Evolutionary conservation across 92 coral and sea anemone genomes (phyloP).

Genomic region (Micromussa lordhowensis): DNA sequence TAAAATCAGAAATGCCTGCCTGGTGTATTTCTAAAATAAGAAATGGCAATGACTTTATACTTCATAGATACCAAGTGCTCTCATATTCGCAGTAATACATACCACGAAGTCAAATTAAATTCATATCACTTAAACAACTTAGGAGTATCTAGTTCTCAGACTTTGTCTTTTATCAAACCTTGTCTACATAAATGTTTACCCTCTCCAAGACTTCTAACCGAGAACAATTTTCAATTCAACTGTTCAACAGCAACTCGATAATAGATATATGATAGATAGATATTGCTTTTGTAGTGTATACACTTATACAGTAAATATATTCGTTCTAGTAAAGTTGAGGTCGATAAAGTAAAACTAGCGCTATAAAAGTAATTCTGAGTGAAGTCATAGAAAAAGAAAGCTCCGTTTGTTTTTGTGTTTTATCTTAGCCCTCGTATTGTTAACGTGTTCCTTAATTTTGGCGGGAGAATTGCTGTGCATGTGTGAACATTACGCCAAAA

Average conservation of each 20-base stretch:
- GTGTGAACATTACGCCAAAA: neutral
- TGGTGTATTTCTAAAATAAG: neutral
- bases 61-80: neutral
- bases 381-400: neutral
- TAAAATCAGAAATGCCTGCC: neutral
- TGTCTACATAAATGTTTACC: neutral
- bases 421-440: neutral
- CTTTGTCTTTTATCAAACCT: no score
- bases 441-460: neutral
- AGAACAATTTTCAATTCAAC: no score
- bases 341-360: neutral
- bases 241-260: no score
- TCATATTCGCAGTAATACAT: neutral
- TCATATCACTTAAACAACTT: neutral
- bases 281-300: no score
- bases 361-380: neutral
- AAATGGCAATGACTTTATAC: neutral
- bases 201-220: neutral
- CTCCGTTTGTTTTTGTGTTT: neutral
- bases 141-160: neutral
- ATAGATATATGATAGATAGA: no score
- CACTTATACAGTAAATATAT: no score
- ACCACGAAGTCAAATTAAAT: neutral
- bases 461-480: neutral
- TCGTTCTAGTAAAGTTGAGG: neutral